Evolutionary conservation across 2,113 vertebrate species (phyloP).

Genomic region (Nyctibius bracteatus): DNA sequence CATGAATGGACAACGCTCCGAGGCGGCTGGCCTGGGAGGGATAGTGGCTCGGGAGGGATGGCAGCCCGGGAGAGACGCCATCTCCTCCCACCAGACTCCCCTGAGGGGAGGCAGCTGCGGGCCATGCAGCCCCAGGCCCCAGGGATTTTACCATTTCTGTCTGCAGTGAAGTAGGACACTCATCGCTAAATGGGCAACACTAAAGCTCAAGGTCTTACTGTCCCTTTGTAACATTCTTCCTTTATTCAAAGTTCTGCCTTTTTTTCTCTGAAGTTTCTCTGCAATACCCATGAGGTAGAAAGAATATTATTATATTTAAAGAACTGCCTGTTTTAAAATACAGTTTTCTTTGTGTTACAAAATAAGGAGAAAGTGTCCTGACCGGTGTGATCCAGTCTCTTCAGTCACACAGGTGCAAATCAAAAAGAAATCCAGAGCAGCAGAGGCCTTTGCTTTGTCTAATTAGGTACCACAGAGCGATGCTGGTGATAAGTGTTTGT

Average conservation of each 20-base stretch:
- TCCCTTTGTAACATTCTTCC: slow-evolving; percentile 82
- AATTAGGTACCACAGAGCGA: neutral
- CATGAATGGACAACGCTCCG: accelerated
- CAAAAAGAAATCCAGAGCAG: neutral
- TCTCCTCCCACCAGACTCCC: neutral
- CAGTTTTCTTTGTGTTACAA: neutral
- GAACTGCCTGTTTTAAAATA: neutral
- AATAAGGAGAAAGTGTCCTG: neutral
- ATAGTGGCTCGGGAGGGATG: too few relatives aligned
- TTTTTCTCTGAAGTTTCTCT: slow-evolving; percentile 85
- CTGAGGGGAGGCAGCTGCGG: neutral
- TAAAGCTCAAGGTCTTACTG: neutral
- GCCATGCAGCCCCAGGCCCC: accelerated
- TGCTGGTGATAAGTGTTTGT: neutral
- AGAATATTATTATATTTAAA: neutral
- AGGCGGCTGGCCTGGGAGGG: accelerated
- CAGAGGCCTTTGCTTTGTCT: neutral
- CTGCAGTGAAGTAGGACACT: neutral
- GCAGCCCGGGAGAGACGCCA: accelerated
- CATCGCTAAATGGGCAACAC: accelerated
- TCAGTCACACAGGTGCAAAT: neutral
- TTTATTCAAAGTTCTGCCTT: slow-evolving; percentile 83
- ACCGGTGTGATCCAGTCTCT: neutral
- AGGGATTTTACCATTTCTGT: neutral
- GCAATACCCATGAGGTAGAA: slow-evolving; percentile 81